Base-by-base conservation (phyloP, 2,113 vertebrate species). In the Eulacestoma nigropectus region DNA sequence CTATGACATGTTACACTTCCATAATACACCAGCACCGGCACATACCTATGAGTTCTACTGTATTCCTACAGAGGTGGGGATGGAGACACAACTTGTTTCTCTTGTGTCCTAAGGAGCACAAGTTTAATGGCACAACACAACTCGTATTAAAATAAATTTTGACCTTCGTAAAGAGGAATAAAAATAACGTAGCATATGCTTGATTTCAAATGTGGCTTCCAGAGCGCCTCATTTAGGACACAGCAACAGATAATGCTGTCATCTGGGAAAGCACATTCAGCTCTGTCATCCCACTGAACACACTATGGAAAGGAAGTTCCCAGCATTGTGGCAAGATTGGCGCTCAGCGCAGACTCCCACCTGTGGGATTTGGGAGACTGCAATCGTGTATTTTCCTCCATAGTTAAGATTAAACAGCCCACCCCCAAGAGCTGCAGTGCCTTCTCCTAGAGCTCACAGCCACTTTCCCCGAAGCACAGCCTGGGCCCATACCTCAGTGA, bases 401-500 rank as follows among this genome's bases (percentile, higher is more conserved):
- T 0, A 46, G 13, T 0, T 14, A 18, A 29, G 22, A 16, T 10
- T 6, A n/a, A 30, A 35, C n/a, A 35, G 57, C 32, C 16, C 52
- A 2, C 17, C 29, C 7, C 3, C 12, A 7, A 4, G 16, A 30
- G 16, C 39, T 7, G 4, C 46, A 26, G 60, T 53, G 1, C 6
- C 2, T 8, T 3, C 9, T 8, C 29, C 4, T 1, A 9, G 5
- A 14, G 47, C 68, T 44, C 49, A 5, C 30, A 79, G 73, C 27
- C 37, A 8, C 53, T 29, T 8, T 22, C 7, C 52, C 35, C 53
- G 17, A 22, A 18, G 63, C 46, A 52, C 33, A 23, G 73, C 33
- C 55, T 6, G 33, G 33, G 46, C 46, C 44, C 19, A 89, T 97
- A 99, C 99, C 99, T 99, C 99, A 7, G 99, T 99, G 63, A 99